A percentile compares a stretch with the other conserved stretches of the same genome.
phyloP scores from a whole-genome alignment of 2,113 vertebrate species.

The Hepsetus odoe region DNA sequence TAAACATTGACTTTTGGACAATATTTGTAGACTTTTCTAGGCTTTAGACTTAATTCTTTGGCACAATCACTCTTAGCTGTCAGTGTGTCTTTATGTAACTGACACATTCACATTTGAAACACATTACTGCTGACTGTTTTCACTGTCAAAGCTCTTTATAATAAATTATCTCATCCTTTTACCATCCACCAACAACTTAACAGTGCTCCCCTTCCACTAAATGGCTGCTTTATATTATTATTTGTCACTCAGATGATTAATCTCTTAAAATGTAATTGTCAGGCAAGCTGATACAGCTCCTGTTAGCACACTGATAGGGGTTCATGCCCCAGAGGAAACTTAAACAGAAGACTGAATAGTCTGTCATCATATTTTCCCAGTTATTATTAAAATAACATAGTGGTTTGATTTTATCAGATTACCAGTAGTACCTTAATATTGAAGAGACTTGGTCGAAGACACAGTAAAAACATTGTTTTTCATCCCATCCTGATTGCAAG shows the following conservation, averaged over 20 bases:
- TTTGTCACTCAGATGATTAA: conserved; percentile 56
- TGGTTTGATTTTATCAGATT: background rate
- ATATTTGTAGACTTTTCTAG: no score
- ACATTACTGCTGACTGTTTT: conserved; percentile 29
- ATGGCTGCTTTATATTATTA: conserved; percentile 46
- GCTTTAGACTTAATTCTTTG: no score
- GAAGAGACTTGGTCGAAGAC: background rate
- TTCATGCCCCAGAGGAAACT: conserved; percentile 31
- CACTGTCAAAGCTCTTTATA: conserved; percentile 38
- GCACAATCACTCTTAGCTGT: background rate
- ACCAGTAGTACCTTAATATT: background rate
- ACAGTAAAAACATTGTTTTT: background rate
- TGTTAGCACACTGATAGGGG: conserved; percentile 41
- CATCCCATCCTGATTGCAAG: background rate
- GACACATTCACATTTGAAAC: conserved; percentile 33
- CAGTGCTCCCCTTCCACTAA: conserved; percentile 36
- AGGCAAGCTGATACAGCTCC: conserved; percentile 49
- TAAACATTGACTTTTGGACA: no score
- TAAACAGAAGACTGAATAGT: conserved; percentile 37
- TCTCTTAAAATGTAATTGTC: conserved; percentile 54
- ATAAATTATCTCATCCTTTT: conserved; percentile 34
- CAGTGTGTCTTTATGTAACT: background rate
- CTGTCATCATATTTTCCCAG: conserved; percentile 26
- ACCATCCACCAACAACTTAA: conserved; percentile 35
- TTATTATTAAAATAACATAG: background rate